Base-by-base conservation (phyloP, 1,140 invertebrate genomes). In the Xylocopa sonorina region DNA sequence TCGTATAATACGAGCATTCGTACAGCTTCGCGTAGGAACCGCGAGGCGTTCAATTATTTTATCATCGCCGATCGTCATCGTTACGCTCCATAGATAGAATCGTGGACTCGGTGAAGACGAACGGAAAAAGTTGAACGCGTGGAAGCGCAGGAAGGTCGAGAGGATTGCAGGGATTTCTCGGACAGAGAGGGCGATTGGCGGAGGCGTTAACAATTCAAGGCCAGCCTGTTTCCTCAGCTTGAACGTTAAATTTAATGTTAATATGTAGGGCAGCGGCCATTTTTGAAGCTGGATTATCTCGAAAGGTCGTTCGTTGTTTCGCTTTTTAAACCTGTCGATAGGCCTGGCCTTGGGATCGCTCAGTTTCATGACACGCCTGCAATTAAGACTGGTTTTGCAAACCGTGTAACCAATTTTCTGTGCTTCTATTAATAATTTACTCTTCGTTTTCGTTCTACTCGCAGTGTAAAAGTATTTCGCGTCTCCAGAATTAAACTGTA, bases 191-290 rank as follows among this genome's bases (percentile, higher is more conserved):
- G 7, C 16, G 10, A 41, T 16, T 18, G 38, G 9, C 2, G n/a
- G 12, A 41, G 10, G 58, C 12, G 58, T 24, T 24, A 16, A 16
- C 1, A 16, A 62, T 41, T 62, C 58, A 62, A 24, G 58, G 34
- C 24, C 34, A 24, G 9, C 5, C 21, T 41, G 34, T 41, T 38
- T 62, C 24, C 58, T 12, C 21, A 62, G 21, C 32, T 16, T 60
- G 10, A 0, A n/a, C 4, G 58, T 62, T 62, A 62, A 38, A 62
- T 38, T 62, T 62, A 62, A 62, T 38, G 58, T 62, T 38, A 62
- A 62, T 38, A 62, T 62, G n/a, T 62, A 62, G 34, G 58, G 10
- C 58, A 12, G n/a, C 34, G 14, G 34, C 12, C 34, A 41, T 41
- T 24, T 41, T 41, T 41, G 24, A 41, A 41, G 6, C n/a, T n/a